phyloP scores from a whole-genome alignment of 2,797 vertebrate species.

The Lepus townsendii region DNA sequence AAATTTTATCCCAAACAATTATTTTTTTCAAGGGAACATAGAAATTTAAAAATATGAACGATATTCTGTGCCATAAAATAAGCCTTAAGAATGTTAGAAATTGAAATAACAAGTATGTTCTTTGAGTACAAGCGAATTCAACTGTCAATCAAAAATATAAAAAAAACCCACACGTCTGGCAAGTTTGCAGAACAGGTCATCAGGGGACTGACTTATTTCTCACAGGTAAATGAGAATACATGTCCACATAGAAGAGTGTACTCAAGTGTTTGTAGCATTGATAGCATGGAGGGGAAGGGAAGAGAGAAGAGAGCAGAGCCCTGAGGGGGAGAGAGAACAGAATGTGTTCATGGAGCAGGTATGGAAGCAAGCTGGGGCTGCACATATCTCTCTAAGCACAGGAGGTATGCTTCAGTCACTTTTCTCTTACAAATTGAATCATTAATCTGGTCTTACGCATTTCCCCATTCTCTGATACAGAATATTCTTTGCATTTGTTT shows the following conservation, averaged over 20 bases:
- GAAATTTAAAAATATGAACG: not conserved
- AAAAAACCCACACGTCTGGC: not conserved
- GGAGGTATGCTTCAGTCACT: not conserved
- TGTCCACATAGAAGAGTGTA: not conserved
- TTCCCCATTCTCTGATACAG: not conserved
- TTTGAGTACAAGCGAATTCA: not conserved
- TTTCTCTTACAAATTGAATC: not conserved
- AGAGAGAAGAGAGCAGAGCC: too few species aligned
- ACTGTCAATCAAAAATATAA: not conserved
- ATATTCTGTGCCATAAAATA: not conserved
- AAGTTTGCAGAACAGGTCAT: constrained; percentile 23
- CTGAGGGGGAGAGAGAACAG: too few species aligned
- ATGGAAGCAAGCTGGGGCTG: not conserved
- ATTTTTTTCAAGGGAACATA: not conserved
- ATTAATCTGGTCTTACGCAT: not conserved
- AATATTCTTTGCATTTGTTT: constrained; percentile 49
- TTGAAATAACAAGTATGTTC: not conserved
- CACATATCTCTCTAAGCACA: too few species aligned
- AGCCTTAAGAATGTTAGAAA: not conserved
- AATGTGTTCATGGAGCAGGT: not conserved
- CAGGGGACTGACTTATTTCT: not conserved
- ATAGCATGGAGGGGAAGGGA: not conserved
- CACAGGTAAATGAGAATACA: not conserved
- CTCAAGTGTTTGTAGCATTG: not conserved
- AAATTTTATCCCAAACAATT: not conserved